Percentiles rank a stretch among this genome's conserved stretches.
These are phyloP conservation scores for Phenganax stokvisi DNA, from an alignment of 92 coral and sea anemone genomes.

Conservation along the genomic window DNA sequence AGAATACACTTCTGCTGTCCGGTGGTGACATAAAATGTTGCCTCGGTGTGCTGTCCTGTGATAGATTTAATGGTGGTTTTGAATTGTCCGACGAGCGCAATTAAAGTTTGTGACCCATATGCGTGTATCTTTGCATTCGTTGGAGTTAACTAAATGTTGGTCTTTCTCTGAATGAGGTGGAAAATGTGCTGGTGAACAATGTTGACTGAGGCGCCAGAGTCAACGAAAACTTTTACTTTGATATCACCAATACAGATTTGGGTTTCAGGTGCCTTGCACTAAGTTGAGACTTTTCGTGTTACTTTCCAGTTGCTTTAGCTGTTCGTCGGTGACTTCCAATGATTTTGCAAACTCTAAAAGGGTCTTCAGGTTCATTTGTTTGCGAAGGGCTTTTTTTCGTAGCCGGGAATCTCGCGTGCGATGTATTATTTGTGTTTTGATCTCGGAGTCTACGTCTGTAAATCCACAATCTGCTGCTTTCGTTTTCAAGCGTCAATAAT, in stretches of 20 bases:
- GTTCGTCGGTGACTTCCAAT: slow-evolving; percentile 45
- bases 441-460: slow-evolving; percentile 33
- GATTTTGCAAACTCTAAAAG: slow-evolving; percentile 22
- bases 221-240: slow-evolving; percentile 2
- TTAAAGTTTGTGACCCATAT: too few species aligned
- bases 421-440: slow-evolving; percentile 29
- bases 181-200: slow-evolving; percentile 10
- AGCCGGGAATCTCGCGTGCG: slow-evolving; percentile 29
- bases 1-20: too few species aligned
- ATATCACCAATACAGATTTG: slow-evolving; percentile 1
- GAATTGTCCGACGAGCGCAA: too few species aligned
- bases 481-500: slow-evolving; percentile 30
- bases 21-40: slow-evolving; percentile 42
- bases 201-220: slow-evolving; percentile 40
- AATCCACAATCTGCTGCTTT: slow-evolving; percentile 39
- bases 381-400: slow-evolving; percentile 43
- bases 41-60: slow-evolving; percentile 16
- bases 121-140: slow-evolving; percentile 34
- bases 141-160: not conserved
- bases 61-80: too few species aligned
- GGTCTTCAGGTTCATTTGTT: slow-evolving; percentile 12
- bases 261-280: not conserved
- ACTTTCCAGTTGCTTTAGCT: slow-evolving; percentile 11
- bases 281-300: not conserved
- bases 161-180: not conserved